phyloP scores from a whole-genome alignment of 1,140 invertebrate species.

The Neomicropteryx cornuta region DNA sequence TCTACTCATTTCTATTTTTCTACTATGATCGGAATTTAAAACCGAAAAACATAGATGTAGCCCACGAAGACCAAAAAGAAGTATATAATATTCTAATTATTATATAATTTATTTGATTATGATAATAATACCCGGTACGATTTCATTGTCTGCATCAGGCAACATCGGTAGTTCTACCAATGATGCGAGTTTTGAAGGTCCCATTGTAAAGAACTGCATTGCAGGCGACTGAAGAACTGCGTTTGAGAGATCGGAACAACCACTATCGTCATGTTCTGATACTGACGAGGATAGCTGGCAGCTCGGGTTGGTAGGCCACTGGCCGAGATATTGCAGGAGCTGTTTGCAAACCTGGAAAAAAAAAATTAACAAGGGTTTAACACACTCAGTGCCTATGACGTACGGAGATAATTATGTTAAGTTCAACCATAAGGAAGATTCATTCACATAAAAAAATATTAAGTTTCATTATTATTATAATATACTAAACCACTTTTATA shows the following conservation, averaged over 20 bases:
- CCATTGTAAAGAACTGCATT: slow-evolving; percentile 80
- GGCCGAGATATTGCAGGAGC: slow-evolving; percentile 83
- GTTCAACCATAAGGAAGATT: too few relatives aligned
- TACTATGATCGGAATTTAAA: too few relatives aligned
- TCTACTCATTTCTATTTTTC: too few relatives aligned
- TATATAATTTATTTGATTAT: too few relatives aligned
- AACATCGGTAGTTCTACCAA: slow-evolving; percentile 85
- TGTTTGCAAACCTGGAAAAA: slow-evolving; percentile 61
- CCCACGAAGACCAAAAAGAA: too few relatives aligned
- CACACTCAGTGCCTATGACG: too few relatives aligned
- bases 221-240: slow-evolving; percentile 81
- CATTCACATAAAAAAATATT: too few relatives aligned
- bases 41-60: too few relatives aligned
- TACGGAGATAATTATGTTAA: too few relatives aligned
- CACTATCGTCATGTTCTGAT: slow-evolving; percentile 81
- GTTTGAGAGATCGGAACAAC: slow-evolving; percentile 58
- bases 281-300: slow-evolving; percentile 68
- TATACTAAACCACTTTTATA: too few relatives aligned
- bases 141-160: slow-evolving; percentile 72
- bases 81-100: too few relatives aligned
- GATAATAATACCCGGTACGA: slow-evolving; percentile 63
- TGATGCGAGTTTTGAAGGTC: slow-evolving; percentile 74
- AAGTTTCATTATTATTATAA: too few relatives aligned
- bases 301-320: slow-evolving; percentile 64
- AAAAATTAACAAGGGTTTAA: background rate